These are phyloP conservation scores for Tiaroga cobitis DNA, from an alignment of 2,797 vertebrate species.

Conservation along the genomic window DNA sequence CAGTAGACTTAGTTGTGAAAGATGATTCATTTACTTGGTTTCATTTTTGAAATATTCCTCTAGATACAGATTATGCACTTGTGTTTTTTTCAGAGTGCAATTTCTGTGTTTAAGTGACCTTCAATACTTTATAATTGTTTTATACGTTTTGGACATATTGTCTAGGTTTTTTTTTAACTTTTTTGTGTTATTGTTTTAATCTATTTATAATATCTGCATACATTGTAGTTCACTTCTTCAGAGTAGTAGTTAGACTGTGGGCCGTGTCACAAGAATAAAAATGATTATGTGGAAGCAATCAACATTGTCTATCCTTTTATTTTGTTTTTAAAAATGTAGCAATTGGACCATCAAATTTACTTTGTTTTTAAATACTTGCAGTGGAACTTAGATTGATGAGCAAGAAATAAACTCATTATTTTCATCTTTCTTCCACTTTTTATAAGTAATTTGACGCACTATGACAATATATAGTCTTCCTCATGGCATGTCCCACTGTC, in stretches of 20 bases:
- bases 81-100: conserved; percentile 72
- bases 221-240: neutral
- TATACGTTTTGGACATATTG: conserved; percentile 80
- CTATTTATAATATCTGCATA: conserved; percentile 50
- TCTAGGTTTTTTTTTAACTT: conserved; percentile 67
- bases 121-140: conserved; percentile 79
- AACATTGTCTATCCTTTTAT: conserved; percentile 6
- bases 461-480: conserved; percentile 47
- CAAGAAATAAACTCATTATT: neutral
- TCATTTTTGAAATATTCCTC: conserved; percentile 46
- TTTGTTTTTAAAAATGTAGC: neutral
- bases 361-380: neutral
- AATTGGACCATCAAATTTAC: neutral
- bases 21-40: conserved; percentile 34
- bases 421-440: neutral
- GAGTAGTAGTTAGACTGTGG: conserved; percentile 35
- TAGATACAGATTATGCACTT: conserved; percentile 57
- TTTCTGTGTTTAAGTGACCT: conserved; percentile 85
- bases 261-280: conserved; percentile 37
- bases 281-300: conserved; percentile 4
- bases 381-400: neutral
- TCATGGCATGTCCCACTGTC: conserved; percentile 56
- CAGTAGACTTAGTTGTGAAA: conserved; percentile 44
- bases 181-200: conserved; percentile 55
- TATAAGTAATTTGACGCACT: neutral